Percentiles rank a stretch among this genome's conserved stretches.
These are phyloP conservation scores for Bemisia tabaci DNA, from an alignment of 1,140 invertebrate species.

Conservation along the genomic window DNA sequence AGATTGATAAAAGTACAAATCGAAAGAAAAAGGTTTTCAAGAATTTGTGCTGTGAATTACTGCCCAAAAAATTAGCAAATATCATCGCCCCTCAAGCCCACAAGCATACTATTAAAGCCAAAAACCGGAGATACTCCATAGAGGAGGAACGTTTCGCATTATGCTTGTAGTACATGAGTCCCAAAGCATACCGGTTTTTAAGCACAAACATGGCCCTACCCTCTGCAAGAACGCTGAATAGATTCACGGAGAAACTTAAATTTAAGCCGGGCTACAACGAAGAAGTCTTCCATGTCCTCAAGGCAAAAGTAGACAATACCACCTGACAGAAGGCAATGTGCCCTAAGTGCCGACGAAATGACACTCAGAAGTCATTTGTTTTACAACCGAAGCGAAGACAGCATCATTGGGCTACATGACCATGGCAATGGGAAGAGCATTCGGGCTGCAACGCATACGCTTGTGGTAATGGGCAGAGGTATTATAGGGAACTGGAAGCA, in stretches of 20 bases:
- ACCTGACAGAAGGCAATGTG: background rate
- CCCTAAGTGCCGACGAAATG: slow-evolving; percentile 6
- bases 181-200: background rate
- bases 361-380: slow-evolving; percentile 2
- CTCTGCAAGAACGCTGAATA: background rate
- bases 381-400: background rate
- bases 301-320: background rate
- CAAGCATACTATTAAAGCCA: background rate
- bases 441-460: background rate
- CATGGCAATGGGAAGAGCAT: background rate
- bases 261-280: background rate
- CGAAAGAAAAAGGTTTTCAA: background rate
- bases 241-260: background rate
- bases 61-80: background rate
- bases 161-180: background rate
- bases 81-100: background rate
- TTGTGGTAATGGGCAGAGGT: slow-evolving; percentile 6
- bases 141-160: background rate
- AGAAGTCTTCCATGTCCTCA: background rate
- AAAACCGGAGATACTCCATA: background rate
- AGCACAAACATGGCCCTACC: background rate
- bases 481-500: slow-evolving; percentile 8
- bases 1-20: background rate
- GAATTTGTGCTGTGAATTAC: background rate
- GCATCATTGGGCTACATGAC: slow-evolving; percentile 5